Base-by-base conservation (phyloP, 1,140 invertebrate species). In the Nymphalis io region DNA sequence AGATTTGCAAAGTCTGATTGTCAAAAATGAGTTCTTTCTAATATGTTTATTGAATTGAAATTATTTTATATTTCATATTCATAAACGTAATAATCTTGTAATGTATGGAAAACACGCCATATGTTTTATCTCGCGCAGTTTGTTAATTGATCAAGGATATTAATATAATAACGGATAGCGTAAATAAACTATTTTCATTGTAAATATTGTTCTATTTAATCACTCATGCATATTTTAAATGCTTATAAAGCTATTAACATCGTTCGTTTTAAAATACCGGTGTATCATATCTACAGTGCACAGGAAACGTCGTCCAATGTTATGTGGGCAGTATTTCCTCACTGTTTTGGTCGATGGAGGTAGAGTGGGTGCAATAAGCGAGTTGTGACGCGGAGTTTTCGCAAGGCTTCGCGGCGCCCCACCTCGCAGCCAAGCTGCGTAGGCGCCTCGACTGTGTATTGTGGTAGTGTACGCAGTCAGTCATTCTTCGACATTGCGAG, bases 361-460 rank as follows among this genome's bases (percentile, higher is more conserved):
- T 71, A 65, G 72, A 69, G 81, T 83, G 70, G 79, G 77, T 72
- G 78, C 75, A 63, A 48, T 39, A 48, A 42, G 62, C 51, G 77
- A 60, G 73, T 65, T 70, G 75, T 73, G 63, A 72, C 73, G 75
- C 74, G 69, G 77, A 55, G 79, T 87, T 89, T 90, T 91, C 83
- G 85, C 88, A 89, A 91, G 89, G 88, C 87, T 91, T 80, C 75
- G 66, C 76, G 78, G 84, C 84, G 76, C 84, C 87, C 88, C 86
- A 79, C 83, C 82, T 57, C 60, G 39, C 44, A 73, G 61, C 66
- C 59, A 60, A 73, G 68, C 61, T 74, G 72, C 72, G 75, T 67
- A 65, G 72, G 75, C 78, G 75, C 76, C 76, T 76, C 72, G 39
- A 64, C 72, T 21, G 57, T 23, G 57, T 70, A 53, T 57, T 71